A percentile compares a stretch with the other conserved stretches of the same genome.
phyloP scores from a whole-genome alignment of 2,797 vertebrate species.

The Labroides dimidiatus region DNA sequence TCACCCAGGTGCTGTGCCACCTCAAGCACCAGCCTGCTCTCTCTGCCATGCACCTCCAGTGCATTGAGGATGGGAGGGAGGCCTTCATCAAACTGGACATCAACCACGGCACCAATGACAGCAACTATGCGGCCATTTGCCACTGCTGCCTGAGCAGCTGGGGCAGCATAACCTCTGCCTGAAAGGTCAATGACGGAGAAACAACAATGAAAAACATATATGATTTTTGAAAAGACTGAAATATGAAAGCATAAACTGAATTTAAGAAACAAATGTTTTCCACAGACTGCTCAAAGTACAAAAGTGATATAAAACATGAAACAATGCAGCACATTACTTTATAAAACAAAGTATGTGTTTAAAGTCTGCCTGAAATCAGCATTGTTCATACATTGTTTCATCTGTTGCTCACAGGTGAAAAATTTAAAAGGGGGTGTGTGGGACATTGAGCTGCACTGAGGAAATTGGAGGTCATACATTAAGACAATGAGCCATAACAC shows the following conservation, averaged over 20 bases:
- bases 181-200: conserved; percentile 4
- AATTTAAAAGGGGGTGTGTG: not conserved
- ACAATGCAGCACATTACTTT: not conserved
- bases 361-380: not conserved
- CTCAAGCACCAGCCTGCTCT: conserved; percentile 89
- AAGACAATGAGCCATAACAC: not conserved
- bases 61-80: conserved; percentile 93
- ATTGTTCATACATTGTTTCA: not conserved
- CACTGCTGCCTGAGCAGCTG: conserved; percentile 68
- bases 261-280: not conserved
- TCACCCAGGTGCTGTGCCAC: conserved; percentile 88
- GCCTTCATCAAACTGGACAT: conserved; percentile 92
- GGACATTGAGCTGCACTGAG: not conserved
- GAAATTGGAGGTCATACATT: conserved; percentile 29
- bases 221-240: not conserved
- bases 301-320: not conserved
- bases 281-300: not conserved
- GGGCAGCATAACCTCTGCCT: conserved; percentile 89
- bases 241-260: not conserved
- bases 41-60: conserved; percentile 89
- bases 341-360: not conserved
- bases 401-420: not conserved
- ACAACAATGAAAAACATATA: not conserved
- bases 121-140: conserved; percentile 88
- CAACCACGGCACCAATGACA: conserved; percentile 93